These are phyloP conservation scores for Eurytoma adleriae DNA, from an alignment of 2,888 invertebrate genomes.

Conservation along the genomic window DNA sequence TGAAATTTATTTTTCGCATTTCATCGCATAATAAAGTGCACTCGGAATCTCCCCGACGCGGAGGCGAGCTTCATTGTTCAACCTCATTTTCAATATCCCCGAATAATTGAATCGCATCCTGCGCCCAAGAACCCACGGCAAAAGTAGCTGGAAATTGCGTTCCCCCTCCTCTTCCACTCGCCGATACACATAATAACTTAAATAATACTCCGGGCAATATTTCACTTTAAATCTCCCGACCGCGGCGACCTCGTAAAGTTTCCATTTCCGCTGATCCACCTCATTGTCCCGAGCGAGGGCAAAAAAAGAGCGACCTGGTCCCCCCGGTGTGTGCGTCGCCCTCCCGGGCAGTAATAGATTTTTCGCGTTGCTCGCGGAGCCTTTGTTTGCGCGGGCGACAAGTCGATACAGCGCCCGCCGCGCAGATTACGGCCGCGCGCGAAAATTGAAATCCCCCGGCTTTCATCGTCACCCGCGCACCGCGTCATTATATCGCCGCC, in stretches of 20 bases:
- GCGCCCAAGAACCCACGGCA: neutral
- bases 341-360: too few relatives aligned
- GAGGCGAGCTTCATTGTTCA: neutral
- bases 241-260: neutral
- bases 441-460: too few relatives aligned
- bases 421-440: too few relatives aligned
- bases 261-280: neutral
- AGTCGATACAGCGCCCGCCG: too few relatives aligned
- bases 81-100: constrained; percentile 2
- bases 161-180: neutral
- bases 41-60: neutral
- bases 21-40: neutral
- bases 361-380: too few relatives aligned
- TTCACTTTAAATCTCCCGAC: neutral
- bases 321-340: too few relatives aligned
- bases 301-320: neutral
- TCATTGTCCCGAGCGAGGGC: neutral
- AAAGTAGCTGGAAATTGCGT: neutral
- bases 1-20: neutral
- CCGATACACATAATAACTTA: neutral
- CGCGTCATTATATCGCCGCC: too few relatives aligned
- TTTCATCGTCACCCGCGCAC: too few relatives aligned
- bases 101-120: constrained; percentile 1
- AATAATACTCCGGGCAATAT: neutral
- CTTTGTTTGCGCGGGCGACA: too few relatives aligned